A percentile compares a stretch with the other conserved stretches of the same genome.
Evolutionary conservation across 1,140 invertebrate species (phyloP).

Genomic region (Hyposmocoma kahamanoa): DNA sequence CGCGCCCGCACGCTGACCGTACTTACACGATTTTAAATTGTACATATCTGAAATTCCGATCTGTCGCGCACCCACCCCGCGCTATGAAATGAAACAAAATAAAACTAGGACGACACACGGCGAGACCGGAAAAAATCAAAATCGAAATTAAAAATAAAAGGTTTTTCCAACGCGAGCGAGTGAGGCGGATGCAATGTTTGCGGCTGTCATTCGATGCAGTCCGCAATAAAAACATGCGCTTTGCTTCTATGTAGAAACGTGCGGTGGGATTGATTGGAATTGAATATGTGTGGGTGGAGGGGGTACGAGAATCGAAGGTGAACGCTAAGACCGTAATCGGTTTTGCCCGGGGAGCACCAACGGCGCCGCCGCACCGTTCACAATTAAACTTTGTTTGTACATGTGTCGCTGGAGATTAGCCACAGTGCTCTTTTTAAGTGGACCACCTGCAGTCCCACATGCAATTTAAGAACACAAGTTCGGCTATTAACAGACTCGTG

Average conservation of each 20-base stretch:
- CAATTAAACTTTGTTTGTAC: conserved; percentile 73
- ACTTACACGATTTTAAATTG: conserved; percentile 74
- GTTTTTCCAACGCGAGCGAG: conserved; percentile 51
- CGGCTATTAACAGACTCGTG: conserved; percentile 27
- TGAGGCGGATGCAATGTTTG: conserved; percentile 67
- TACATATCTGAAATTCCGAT: conserved; percentile 74
- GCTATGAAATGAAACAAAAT: conserved; percentile 74
- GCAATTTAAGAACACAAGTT: conserved; percentile 67
- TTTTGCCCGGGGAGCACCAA: conserved; percentile 55
- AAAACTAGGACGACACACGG: conserved; percentile 65
- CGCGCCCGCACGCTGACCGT: conserved; percentile 55
- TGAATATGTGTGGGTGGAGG: conserved; percentile 58
- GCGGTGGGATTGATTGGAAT: conserved; percentile 68
- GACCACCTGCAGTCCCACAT: conserved; percentile 48
- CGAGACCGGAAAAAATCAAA: conserved; percentile 69
- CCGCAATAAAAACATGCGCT: conserved; percentile 65
- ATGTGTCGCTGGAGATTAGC: conserved; percentile 71
- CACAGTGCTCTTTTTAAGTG: conserved; percentile 70
- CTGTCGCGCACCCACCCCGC: conserved; percentile 69
- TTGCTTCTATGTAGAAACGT: conserved; percentile 67
- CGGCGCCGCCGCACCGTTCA: conserved; percentile 45
- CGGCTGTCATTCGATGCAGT: conserved; percentile 69
- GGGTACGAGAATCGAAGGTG: conserved; percentile 61
- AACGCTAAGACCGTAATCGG: conserved; percentile 71
- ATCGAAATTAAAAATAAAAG: conserved; percentile 73